Conservation (phyloP, 2,797 vertebrate genomes). For the Stomatorhinus walkeri region DNA sequence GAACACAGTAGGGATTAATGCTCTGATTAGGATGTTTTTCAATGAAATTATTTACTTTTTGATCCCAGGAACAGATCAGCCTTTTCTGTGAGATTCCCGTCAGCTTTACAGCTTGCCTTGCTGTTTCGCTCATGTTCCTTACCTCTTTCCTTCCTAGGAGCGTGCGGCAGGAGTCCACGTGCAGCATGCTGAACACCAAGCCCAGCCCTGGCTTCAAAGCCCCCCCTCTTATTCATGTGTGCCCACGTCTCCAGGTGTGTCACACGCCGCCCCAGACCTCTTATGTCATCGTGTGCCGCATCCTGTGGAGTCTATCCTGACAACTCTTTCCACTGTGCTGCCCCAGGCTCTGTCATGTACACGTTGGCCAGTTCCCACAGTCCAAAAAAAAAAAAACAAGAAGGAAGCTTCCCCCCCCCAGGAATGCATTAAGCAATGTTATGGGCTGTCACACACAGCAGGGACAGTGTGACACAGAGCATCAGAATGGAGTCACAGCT, state of each 20-base stretch:
- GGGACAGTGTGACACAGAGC: background rate
- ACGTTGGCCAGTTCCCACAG: background rate
- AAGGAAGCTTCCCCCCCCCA: background rate
- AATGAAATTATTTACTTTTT: background rate
- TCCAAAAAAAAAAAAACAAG: background rate
- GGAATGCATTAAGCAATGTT: slow-evolving; percentile 5
- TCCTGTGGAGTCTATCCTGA: background rate
- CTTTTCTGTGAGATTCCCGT: background rate
- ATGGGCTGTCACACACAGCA: background rate
- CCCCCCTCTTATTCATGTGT: background rate
- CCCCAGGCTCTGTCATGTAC: background rate
- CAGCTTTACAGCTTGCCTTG: background rate
- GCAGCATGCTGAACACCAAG: background rate
- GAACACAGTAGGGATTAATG: background rate
- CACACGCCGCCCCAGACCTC: background rate
- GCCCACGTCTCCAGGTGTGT: background rate
- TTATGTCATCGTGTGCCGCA: background rate
- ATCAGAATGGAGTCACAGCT: background rate
- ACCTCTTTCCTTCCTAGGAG: background rate
- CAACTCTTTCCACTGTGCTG: background rate
- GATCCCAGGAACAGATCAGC: background rate
- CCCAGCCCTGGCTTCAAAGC: background rate
- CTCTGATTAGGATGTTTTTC: background rate
- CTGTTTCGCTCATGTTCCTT: background rate
- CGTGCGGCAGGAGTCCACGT: background rate